Percentiles rank a stretch among this genome's conserved stretches.
These are phyloP conservation scores for Erpetoichthys calabaricus DNA, from an alignment of 2,797 vertebrate genomes.

Conservation along the genomic window DNA sequence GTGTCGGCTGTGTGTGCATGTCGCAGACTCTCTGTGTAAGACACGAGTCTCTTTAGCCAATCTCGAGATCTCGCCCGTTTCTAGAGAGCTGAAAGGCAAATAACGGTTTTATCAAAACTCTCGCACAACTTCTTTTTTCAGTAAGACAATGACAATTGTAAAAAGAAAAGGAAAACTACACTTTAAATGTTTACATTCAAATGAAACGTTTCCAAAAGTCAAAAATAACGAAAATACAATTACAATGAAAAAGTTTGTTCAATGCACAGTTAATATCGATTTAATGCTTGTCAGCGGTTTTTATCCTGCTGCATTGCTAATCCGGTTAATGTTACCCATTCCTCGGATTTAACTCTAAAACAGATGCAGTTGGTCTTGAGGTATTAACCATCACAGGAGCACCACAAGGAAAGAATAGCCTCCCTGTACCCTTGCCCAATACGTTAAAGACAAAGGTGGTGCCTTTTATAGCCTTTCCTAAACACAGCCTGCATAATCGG, in stretches of 20 bases:
- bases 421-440: conserved; percentile 1
- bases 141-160: no score
- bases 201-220: no score
- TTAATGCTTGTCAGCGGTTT: conserved; percentile 47
- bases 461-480: neutral
- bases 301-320: conserved; percentile 40
- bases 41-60: no score
- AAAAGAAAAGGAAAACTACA: no score
- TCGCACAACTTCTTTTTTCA: no score
- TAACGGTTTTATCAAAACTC: no score
- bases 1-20: no score
- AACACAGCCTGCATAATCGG: neutral
- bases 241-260: conserved; percentile 31
- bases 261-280: conserved; percentile 62
- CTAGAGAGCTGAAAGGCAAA: no score
- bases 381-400: conserved; percentile 6
- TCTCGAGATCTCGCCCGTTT: no score
- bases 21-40: no score
- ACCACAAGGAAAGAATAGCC: neutral
- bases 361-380: conserved; percentile 27
- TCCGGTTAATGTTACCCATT: conserved; percentile 41
- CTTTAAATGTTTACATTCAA: no score
- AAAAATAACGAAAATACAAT: no score
- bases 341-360: conserved; percentile 27
- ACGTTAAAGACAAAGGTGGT: conserved; percentile 4